Base-by-base conservation (phyloP, 2,888 invertebrate species). In the Melanostoma mellinum region DNA sequence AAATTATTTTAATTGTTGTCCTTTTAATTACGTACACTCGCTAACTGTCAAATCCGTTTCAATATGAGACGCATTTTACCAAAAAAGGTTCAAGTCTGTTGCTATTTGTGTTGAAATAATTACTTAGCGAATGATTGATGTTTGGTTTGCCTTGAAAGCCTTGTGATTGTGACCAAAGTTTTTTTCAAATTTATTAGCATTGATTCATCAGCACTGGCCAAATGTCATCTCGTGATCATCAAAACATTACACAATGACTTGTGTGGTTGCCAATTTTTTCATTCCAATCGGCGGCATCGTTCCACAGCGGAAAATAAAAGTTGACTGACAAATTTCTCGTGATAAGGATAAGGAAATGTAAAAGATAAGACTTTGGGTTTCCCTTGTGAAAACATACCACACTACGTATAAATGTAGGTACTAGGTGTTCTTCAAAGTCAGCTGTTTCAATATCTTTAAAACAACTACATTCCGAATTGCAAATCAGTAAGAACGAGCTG, bases 401-500 rank as follows among this genome's bases (percentile, higher is more conserved):
- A 20, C 20, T 20, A 20, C 20, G 20, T 20, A 20, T 20, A 20
- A 20, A 20, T 20, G 20, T 20, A 20, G 20, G 20, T 20, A 20
- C 20, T 20, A 20, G 20, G 20, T n/a, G 4, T 10, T 46, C 44
- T n/a, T n/a, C 32, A 4, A 38, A 63, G 10, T 6, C 63, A 63
- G 38, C 30, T 50, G 63, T 50, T 50, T 44, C 4, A 2, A 30
- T n/a, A 35, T 60, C 20, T 20, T n/a, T 48, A 46, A 46, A 36
- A 4, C 8, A 33, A 35, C 9, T 61, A 48, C 61, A 42, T 32
- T 48, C 36, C 2, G 36, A 36, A 48, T 46, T 36, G 35, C 36
- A 30, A 48, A 48, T 61, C 20, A n/a, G 61, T 48, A 61, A 61
- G 46, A 61, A 63, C 46, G 38, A 50, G 63, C 38, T 38, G 30